These are phyloP conservation scores for Melitaea athalia DNA, from an alignment of 2,888 invertebrate species.

Conservation along the genomic window DNA sequence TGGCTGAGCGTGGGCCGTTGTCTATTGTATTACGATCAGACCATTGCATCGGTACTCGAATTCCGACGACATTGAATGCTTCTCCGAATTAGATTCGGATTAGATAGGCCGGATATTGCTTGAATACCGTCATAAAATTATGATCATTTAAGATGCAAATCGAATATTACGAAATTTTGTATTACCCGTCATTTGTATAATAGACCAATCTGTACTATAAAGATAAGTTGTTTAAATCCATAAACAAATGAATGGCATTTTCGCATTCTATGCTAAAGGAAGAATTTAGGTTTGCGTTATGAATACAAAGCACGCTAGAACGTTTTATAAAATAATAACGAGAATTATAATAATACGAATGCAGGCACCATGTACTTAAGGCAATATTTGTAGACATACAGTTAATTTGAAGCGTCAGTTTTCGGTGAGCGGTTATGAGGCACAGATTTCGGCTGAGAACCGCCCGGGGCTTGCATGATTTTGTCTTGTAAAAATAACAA, in stretches of 20 bases:
- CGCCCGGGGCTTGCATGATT: constrained; percentile 56
- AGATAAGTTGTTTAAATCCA: constrained; percentile 35
- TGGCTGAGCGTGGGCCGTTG: constrained; percentile 60
- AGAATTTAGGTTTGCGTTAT: constrained; percentile 23
- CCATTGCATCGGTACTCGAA: constrained; percentile 59
- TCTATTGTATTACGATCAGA: constrained; percentile 67
- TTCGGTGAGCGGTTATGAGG: constrained; percentile 54
- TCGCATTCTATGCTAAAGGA: constrained; percentile 27
- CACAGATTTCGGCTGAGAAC: constrained; percentile 65
- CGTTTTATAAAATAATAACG: constrained; percentile 22
- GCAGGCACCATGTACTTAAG: constrained; percentile 18
- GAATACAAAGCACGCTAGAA: constrained; percentile 25
- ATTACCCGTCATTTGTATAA: constrained; percentile 38
- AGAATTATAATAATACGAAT: constrained; percentile 17
- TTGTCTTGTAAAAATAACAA: constrained; percentile 57
- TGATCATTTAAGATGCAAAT: constrained; percentile 51
- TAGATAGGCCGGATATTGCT: constrained; percentile 45
- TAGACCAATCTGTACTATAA: constrained; percentile 36
- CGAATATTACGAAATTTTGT: constrained; percentile 38
- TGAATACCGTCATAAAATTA: constrained; percentile 58
- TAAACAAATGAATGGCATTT: constrained; percentile 27
- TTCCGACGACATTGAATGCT: constrained; percentile 69
- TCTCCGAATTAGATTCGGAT: constrained; percentile 66
- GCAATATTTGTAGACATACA: constrained; percentile 44
- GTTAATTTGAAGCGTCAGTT: constrained; percentile 54